Percentiles rank a stretch among this genome's conserved stretches.
Evolutionary conservation across 2,888 invertebrate genomes (phyloP).

Genomic region (Pseudeuparius sepicola): DNA sequence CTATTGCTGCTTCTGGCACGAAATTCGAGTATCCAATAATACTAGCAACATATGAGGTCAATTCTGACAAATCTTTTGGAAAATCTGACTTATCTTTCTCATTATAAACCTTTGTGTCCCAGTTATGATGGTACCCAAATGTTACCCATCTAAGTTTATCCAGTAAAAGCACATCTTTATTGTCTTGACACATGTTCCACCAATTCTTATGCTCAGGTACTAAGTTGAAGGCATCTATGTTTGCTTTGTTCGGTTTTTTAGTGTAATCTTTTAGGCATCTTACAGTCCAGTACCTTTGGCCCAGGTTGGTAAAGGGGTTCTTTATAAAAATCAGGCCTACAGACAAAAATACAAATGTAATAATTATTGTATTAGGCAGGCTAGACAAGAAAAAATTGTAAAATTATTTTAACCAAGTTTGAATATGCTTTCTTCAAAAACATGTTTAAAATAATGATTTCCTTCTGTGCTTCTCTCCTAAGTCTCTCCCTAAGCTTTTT

Average conservation of each 20-base stretch:
- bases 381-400: background rate
- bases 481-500: too few species aligned
- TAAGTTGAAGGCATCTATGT: constrained; percentile 48
- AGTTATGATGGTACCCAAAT: constrained; percentile 95
- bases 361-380: too few species aligned
- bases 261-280: constrained; percentile 71
- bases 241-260: constrained; percentile 58
- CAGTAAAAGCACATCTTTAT: constrained; percentile 30
- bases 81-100: constrained; percentile 58
- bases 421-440: too few species aligned
- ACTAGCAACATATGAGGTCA: constrained; percentile 55
- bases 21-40: constrained; percentile 51
- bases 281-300: constrained; percentile 76
- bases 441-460: too few species aligned
- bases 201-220: constrained; percentile 42
- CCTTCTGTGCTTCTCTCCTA: too few species aligned
- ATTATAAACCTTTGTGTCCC: constrained; percentile 84
- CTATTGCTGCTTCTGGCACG: constrained; percentile 84
- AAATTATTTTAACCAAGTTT: too few species aligned
- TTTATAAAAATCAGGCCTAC: constrained; percentile 66
- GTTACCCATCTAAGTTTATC: constrained; percentile 84
- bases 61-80: constrained; percentile 58
- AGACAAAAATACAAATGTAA: constrained; percentile 18
- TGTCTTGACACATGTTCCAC: constrained; percentile 52
- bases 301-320: constrained; percentile 70